phyloP scores from a whole-genome alignment of 2,113 vertebrate genomes.

The Dasypus novemcinctus region DNA sequence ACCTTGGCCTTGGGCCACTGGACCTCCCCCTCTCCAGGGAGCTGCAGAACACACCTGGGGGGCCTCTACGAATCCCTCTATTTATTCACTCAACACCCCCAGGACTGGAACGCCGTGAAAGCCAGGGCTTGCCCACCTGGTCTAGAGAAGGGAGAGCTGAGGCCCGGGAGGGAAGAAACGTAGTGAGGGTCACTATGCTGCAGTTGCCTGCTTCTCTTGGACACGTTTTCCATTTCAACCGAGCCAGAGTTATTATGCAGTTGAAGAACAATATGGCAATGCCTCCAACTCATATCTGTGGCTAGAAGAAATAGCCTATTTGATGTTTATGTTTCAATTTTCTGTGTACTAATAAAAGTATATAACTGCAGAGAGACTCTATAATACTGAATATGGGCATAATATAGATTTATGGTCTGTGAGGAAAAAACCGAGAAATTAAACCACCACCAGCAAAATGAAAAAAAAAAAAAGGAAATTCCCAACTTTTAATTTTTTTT shows the following conservation, averaged over 20 bases:
- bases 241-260: background rate
- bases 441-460: conserved; percentile 1
- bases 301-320: conserved; percentile 53
- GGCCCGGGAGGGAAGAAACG: background rate
- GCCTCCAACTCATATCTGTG: background rate
- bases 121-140: no score
- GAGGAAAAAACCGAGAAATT: background rate
- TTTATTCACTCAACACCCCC: no score
- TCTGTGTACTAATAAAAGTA: conserved; percentile 56
- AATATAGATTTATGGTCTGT: conserved; percentile 42
- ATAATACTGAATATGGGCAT: background rate
- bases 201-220: background rate
- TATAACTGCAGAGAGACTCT: conserved; percentile 32
- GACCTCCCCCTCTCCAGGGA: no score
- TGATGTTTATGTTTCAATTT: conserved; percentile 67
- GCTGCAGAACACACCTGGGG: no score
- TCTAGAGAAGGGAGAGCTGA: background rate
- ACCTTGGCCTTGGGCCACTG: no score
- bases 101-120: no score
- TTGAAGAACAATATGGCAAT: background rate
- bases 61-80: no score
- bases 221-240: background rate
- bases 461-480: background rate
- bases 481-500: background rate
- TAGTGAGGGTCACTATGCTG: background rate